These are phyloP conservation scores for Enhydra lutris DNA, from an alignment of 2,113 vertebrate genomes.

Conservation along the genomic window DNA sequence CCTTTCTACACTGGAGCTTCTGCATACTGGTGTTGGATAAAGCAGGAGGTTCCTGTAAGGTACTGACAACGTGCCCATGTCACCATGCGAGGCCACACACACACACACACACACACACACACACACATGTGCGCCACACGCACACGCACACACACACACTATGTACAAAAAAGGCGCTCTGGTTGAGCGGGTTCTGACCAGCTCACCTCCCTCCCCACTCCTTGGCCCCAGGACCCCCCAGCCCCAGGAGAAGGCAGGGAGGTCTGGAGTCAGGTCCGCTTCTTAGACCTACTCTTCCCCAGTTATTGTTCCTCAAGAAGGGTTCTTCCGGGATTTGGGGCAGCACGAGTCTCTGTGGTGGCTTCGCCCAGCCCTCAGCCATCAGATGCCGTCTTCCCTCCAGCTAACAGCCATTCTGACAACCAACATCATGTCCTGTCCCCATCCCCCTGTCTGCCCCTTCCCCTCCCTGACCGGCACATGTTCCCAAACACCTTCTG, in stretches of 20 bases:
- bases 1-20: background rate
- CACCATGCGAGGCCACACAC: background rate
- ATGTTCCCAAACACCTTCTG: background rate
- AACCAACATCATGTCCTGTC: background rate
- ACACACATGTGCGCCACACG: background rate
- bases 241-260: background rate
- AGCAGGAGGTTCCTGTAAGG: background rate
- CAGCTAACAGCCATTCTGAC: background rate
- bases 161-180: background rate
- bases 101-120: background rate
- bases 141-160: background rate
- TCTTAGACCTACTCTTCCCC: background rate
- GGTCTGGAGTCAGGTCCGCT: background rate
- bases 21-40: background rate
- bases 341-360: background rate
- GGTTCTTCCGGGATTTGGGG: background rate
- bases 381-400: background rate
- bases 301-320: background rate
- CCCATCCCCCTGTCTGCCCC: background rate
- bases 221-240: no score
- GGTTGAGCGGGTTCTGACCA: background rate
- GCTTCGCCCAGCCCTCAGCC: background rate
- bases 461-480: no score
- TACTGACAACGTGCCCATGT: background rate
- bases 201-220: fast-evolving